Evolutionary conservation across 2,113 vertebrate genomes (phyloP).

Genomic region (Paraplagusia blochii): DNA sequence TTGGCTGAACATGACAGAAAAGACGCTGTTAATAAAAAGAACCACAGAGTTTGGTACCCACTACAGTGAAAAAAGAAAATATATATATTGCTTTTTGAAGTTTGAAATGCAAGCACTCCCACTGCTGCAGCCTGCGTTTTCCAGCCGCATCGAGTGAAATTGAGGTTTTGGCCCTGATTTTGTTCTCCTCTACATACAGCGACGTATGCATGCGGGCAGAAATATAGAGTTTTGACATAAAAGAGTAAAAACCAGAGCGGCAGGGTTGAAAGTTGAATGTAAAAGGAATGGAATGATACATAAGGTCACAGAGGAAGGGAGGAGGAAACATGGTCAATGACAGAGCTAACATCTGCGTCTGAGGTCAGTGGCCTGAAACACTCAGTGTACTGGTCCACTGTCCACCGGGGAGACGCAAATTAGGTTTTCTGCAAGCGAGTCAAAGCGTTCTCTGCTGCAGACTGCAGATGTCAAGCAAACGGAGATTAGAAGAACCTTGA

Average conservation of each 20-base stretch:
- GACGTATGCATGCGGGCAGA: constrained; percentile 10
- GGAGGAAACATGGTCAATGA: constrained; percentile 30
- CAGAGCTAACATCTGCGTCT: constrained; percentile 44
- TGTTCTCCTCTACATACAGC: constrained; percentile 14
- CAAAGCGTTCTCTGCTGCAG: constrained; percentile 7
- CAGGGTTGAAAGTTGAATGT: constrained; percentile 19
- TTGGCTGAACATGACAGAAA: constrained; percentile 7
- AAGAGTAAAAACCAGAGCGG: constrained; percentile 1
- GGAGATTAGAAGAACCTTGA: constrained; percentile 8
- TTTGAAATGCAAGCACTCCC: constrained; percentile 24
- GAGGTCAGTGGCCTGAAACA: constrained; percentile 35
- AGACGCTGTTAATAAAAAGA: constrained; percentile 2
- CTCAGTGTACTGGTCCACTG: constrained; percentile 1
- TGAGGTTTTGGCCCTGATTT: constrained; percentile 35
- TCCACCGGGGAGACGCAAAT: constrained; percentile 25
- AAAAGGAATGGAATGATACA: constrained; percentile 4
- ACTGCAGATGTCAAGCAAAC: constrained; percentile 32
- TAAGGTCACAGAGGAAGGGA: constrained; percentile 34
- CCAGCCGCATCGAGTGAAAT: constrained; percentile 24
- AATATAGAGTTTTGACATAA: constrained; percentile 25
- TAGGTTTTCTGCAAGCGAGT: constrained; percentile 13
- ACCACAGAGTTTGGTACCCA: constrained; percentile 9
- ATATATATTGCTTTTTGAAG: constrained; percentile 32
- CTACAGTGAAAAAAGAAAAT: constrained; percentile 1
- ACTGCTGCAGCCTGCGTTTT: constrained; percentile 24